phyloP scores from a whole-genome alignment of 2,113 vertebrate species.

The Spheniscus mendiculus region DNA sequence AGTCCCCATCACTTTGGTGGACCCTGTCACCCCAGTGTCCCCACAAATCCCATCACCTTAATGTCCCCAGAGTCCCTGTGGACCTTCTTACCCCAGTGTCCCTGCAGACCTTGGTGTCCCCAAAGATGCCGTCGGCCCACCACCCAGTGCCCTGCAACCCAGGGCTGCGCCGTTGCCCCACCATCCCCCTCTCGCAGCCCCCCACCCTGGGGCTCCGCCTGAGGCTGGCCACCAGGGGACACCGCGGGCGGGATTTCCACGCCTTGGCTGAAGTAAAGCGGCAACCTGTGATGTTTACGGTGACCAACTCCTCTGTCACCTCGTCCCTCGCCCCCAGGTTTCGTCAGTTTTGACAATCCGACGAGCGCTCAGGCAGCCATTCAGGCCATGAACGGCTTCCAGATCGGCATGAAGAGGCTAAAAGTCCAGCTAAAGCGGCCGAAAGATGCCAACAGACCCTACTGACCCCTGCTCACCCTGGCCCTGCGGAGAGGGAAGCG shows the following conservation, averaged over 20 bases:
- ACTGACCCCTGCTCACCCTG: slow-evolving; percentile 82
- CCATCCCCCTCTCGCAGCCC: background rate
- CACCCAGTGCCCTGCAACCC: too few relatives aligned
- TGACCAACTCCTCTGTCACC: background rate
- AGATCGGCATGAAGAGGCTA: slow-evolving; percentile 99
- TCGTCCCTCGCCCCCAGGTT: slow-evolving; percentile 76
- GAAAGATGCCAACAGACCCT: slow-evolving; percentile 98
- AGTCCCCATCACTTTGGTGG: background rate
- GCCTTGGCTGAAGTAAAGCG: accelerated
- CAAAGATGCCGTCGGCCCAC: background rate
- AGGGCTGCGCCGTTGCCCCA: background rate
- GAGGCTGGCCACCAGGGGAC: too few relatives aligned
- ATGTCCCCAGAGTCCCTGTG: background rate
- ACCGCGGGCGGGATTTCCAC: accelerated
- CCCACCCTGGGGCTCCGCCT: background rate
- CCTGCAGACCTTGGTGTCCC: background rate
- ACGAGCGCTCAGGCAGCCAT: slow-evolving; percentile 97
- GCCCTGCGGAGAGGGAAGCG: slow-evolving; percentile 81
- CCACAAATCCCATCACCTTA: background rate
- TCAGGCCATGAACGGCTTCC: slow-evolving; percentile 99
- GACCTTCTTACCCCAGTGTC: background rate
- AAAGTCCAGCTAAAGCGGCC: slow-evolving; percentile 98
- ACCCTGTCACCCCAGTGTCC: background rate
- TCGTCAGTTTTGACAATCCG: slow-evolving; percentile 99
- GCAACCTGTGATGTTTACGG: accelerated